Evolutionary conservation across 2,113 vertebrate genomes (phyloP).

Genomic region (Heterotis niloticus): DNA sequence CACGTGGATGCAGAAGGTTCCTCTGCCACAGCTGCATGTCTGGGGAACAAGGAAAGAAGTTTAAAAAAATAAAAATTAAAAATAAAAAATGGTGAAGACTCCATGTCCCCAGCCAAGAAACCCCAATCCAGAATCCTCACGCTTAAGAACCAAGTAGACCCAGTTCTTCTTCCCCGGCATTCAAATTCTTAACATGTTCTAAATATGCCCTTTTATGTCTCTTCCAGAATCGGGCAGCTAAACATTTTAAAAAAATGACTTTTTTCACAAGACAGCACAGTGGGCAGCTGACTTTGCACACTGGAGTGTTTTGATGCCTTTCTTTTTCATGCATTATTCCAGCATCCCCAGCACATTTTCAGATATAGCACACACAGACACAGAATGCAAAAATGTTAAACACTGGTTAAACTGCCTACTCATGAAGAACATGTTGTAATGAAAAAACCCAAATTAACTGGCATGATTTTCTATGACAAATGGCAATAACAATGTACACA

Average conservation of each 20-base stretch:
- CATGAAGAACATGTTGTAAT: too few relatives aligned
- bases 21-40: conserved; percentile 88
- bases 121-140: neutral
- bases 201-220: neutral
- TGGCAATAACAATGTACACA: too few relatives aligned
- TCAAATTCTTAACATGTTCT: conserved; percentile 2
- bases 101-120: neutral
- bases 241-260: too few relatives aligned
- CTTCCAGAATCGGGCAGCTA: neutral
- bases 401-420: too few relatives aligned
- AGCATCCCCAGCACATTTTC: neutral
- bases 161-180: neutral
- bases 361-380: too few relatives aligned
- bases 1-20: conserved; percentile 82
- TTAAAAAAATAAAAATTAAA: neutral
- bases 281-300: neutral
- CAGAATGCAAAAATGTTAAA: too few relatives aligned
- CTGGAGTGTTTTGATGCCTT: neutral
- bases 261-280: neutral
- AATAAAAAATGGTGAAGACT: neutral
- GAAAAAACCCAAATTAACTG: too few relatives aligned
- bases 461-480: too few relatives aligned
- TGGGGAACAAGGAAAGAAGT: conserved; percentile 41
- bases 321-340: neutral
- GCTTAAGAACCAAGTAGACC: neutral